phyloP scores from a whole-genome alignment of 2,888 invertebrate species.

The Standfussiana lucernea region DNA sequence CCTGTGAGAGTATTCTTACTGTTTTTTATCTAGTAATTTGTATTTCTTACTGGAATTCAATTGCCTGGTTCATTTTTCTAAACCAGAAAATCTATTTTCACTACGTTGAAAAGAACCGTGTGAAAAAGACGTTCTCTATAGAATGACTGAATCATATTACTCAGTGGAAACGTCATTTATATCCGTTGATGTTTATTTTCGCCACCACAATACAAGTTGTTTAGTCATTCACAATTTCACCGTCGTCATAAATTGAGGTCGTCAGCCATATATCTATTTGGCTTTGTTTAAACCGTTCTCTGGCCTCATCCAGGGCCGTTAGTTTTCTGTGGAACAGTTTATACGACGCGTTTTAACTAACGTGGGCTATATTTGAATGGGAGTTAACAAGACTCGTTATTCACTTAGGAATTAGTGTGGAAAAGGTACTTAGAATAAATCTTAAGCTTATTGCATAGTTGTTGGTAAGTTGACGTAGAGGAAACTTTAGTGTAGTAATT shows the following conservation, averaged over 20 bases:
- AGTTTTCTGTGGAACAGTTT: slow-evolving; percentile 56
- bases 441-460: slow-evolving; percentile 43
- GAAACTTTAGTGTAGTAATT: slow-evolving; percentile 4
- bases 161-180: neutral
- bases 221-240: slow-evolving; percentile 35
- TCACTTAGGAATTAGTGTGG: slow-evolving; percentile 49
- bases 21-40: neutral
- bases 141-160: neutral
- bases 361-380: slow-evolving; percentile 56
- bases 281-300: slow-evolving; percentile 55
- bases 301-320: slow-evolving; percentile 58
- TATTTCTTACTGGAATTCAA: too few species aligned
- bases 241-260: slow-evolving; percentile 42
- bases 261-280: slow-evolving; percentile 58
- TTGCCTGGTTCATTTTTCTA: neutral
- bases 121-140: neutral
- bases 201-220: slow-evolving; percentile 5
- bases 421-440: slow-evolving; percentile 48
- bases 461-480: slow-evolving; percentile 1
- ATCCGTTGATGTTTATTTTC: neutral
- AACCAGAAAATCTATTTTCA: too few species aligned
- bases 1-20: too few species aligned
- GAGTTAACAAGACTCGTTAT: slow-evolving; percentile 48
- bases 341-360: slow-evolving; percentile 58
- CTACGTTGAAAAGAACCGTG: too few species aligned